Evolutionary conservation across 2,888 invertebrate genomes (phyloP), one percentile per base, ranked within the genome.

Genomic region (Galerucella pusilla): DNA sequence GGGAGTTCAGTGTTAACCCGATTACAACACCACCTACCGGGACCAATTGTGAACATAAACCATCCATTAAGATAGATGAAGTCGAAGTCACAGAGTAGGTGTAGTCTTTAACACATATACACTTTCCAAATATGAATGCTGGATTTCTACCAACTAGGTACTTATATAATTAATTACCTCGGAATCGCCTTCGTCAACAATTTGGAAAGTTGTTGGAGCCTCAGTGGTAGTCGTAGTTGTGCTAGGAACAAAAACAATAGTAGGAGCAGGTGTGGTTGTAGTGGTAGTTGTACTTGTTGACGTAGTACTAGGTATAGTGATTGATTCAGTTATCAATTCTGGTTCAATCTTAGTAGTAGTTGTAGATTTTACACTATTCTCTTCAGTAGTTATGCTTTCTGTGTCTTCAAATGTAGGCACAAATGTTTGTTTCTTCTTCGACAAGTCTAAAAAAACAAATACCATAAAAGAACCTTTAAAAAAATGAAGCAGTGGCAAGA

Each of bases 171-270:
- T 49, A 52, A 57, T 66, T 72, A 77, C 78, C 76, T 77, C 71
- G 69, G 77, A 76, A 75, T 81, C 82, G n/a, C 80, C 80, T 67
- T 83, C 82, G 69, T 81, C 81, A 45, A 82, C 76, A 73, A 84
- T 82, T 70, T 80, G 77, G 54, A 75, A 75, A 25, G 81, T 80
- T 11, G 79, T 81, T 49, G 75, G 76, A 20, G 71, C 52, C 64
- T 78, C 78, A 11, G 77, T 77, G 66, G 74, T 77, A 75, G 75
- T 76, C 65, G 68, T 73, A 10, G 75, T 76, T n/a, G 73, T 76
- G 2, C 75, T 75, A n/a, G n/a, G 59, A 66, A 68, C 49, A 57
- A 72, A 11, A 68, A 67, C 35, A 20, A 65, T 67, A 14, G 86
- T 74, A 63, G 67, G 57, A 35, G 49, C 45, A 46, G 73, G 46